Conservation (phyloP, 2,113 vertebrate genomes). For the Cnemophilus loriae region DNA sequence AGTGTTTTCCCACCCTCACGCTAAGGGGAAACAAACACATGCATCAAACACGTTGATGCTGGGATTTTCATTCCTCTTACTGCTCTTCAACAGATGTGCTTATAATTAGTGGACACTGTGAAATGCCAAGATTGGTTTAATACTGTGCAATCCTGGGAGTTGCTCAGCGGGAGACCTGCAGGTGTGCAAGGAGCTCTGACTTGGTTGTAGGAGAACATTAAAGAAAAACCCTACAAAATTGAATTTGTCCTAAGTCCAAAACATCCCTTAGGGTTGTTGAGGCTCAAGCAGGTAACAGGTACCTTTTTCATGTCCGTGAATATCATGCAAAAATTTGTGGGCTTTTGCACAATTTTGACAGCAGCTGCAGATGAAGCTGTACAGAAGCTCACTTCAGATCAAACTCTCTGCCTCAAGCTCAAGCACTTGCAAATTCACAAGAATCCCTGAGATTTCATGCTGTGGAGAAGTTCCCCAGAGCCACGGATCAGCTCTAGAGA, state of each 20-base stretch:
- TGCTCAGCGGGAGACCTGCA: background rate
- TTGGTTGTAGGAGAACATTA: background rate
- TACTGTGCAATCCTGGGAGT: background rate
- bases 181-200: background rate
- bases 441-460: background rate
- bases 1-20: constrained; percentile 1
- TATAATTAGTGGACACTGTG: background rate
- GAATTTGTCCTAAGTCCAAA: background rate
- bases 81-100: constrained; percentile 24
- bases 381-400: background rate
- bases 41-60: background rate
- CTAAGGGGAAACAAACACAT: constrained; percentile 10
- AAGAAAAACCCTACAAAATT: background rate
- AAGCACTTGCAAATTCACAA: background rate
- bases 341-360: background rate
- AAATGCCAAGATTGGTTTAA: constrained; percentile 6
- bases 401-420: background rate
- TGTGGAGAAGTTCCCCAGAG: background rate
- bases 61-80: background rate
- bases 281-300: background rate
- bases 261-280: background rate
- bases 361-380: background rate
- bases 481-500: background rate
- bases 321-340: background rate
- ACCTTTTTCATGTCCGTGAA: background rate